phyloP scores from a whole-genome alignment of 2,113 vertebrate species.

The Ranitomeya imitator region DNA sequence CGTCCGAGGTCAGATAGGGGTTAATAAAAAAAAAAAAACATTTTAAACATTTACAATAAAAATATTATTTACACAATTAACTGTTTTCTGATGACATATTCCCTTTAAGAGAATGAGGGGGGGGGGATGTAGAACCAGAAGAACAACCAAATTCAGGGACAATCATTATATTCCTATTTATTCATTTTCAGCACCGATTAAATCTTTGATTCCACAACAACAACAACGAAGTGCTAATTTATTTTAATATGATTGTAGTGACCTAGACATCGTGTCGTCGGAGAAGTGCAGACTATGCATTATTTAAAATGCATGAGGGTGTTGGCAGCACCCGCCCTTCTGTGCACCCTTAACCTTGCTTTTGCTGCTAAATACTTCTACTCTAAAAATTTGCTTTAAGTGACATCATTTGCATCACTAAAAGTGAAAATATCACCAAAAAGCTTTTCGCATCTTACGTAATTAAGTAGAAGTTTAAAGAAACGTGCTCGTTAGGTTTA shows the following conservation, averaged over 20 bases:
- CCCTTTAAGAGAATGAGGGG: neutral
- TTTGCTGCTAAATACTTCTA: neutral
- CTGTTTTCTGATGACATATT: too few species aligned
- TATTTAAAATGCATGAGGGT: neutral
- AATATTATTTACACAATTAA: too few species aligned
- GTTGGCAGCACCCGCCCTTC: constrained; percentile 23
- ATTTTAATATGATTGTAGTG: neutral
- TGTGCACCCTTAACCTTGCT: neutral
- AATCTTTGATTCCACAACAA: neutral
- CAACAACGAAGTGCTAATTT: neutral
- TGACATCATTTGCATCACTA: neutral
- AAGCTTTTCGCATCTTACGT: neutral
- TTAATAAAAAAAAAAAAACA: too few species aligned
- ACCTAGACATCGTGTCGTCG: neutral
- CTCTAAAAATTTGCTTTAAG: neutral
- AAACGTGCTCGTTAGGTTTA: constrained; percentile 22
- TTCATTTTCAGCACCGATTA: neutral
- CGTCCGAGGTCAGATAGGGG: too few species aligned
- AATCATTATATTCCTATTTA: neutral
- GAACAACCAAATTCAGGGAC: neutral
- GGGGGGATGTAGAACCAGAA: neutral
- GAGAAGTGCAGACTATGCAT: neutral
- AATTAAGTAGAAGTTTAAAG: constrained; percentile 33
- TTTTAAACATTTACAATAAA: too few species aligned
- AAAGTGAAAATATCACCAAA: neutral